Evolutionary conservation across 2,888 invertebrate genomes (phyloP).

Genomic region (Tyria jacobaeae): DNA sequence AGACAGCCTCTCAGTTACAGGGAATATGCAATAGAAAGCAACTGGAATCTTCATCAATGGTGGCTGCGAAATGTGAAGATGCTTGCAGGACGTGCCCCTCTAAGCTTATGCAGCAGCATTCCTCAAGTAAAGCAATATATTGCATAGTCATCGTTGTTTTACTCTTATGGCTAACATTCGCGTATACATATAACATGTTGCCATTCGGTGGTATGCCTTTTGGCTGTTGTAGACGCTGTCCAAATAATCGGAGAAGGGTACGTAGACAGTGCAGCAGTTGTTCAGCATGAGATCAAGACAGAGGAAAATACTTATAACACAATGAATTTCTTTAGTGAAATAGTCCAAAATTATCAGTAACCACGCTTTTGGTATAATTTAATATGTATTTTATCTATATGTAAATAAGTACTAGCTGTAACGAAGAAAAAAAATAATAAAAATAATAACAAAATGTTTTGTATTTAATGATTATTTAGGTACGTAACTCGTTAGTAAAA

Average conservation of each 20-base stretch:
- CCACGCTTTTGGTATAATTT: neutral
- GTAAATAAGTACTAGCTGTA: neutral
- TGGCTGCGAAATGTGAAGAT: neutral
- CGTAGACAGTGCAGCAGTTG: neutral
- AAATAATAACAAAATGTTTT: too few relatives aligned
- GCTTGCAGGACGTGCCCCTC: neutral
- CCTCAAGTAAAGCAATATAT: neutral
- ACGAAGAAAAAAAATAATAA: neutral
- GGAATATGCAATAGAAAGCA: neutral
- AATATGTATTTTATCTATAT: neutral
- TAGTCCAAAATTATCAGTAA: neutral
- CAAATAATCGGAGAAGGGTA: neutral
- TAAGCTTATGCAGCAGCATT: neutral
- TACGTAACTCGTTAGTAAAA: too few relatives aligned
- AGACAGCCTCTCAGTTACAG: neutral
- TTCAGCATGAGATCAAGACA: neutral
- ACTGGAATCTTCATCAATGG: neutral
- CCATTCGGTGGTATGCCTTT: neutral
- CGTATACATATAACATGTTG: neutral
- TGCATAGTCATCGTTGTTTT: neutral
- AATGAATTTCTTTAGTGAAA: neutral
- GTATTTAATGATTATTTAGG: too few relatives aligned
- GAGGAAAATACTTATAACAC: neutral
- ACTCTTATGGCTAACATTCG: slow-evolving; percentile 3
- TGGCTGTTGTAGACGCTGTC: neutral